Percentiles rank a stretch among this genome's conserved stretches.
phyloP scores from a whole-genome alignment of 2,113 vertebrate genomes.

The Cercopithecus mona region DNA sequence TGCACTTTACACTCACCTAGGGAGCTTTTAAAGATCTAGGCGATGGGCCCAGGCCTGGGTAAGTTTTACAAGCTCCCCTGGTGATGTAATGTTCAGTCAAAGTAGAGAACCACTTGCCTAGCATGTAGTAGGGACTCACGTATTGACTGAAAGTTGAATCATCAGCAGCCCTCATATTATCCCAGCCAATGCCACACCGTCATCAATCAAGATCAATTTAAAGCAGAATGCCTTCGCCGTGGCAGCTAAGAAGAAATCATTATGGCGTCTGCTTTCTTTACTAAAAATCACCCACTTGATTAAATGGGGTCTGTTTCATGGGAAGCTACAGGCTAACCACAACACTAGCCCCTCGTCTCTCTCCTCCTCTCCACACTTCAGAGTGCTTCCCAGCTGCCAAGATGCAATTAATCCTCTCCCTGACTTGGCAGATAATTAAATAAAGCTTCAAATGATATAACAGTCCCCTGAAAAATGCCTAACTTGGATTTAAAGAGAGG shows the following conservation, averaged over 20 bases:
- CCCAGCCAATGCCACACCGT: not conserved
- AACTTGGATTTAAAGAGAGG: not conserved
- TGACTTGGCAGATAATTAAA: constrained; percentile 17
- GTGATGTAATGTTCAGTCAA: not conserved
- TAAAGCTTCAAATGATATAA: not conserved
- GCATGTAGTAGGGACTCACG: not conserved
- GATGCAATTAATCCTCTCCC: not conserved
- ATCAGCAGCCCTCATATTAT: not conserved
- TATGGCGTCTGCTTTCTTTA: not conserved
- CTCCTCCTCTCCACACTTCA: not conserved
- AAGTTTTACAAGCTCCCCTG: not conserved
- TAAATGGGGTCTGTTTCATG: not conserved
- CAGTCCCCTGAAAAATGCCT: not conserved
- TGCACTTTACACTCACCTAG: not conserved
- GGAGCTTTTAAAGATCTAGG: not conserved
- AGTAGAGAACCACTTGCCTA: not conserved
- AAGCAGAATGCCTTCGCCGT: not conserved
- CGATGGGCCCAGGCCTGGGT: not conserved
- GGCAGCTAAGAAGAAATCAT: not conserved
- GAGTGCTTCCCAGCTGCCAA: not conserved
- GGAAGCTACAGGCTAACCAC: not conserved
- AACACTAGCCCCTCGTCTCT: not conserved
- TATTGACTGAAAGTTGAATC: not conserved
- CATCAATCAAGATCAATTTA: not conserved
- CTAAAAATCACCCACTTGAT: not conserved